Evolutionary conservation across 2,113 vertebrate genomes (phyloP).

Genomic region (Oncorhynchus gorbuscha): DNA sequence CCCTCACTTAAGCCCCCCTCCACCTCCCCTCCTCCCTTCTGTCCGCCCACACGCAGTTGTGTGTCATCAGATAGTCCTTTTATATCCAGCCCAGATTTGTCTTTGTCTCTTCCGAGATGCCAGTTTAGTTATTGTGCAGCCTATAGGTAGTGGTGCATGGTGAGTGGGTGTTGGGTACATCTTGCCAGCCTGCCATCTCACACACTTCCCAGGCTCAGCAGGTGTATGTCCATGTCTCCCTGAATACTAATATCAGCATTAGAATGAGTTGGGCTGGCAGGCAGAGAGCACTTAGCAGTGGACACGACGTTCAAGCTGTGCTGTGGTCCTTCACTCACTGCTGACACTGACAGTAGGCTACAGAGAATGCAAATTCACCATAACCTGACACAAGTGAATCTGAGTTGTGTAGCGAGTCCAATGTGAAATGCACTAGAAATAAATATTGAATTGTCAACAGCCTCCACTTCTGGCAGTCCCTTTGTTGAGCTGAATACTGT

Average conservation of each 20-base stretch:
- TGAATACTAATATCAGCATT: conserved; percentile 55
- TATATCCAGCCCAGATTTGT: conserved; percentile 25
- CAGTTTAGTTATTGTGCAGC: conserved; percentile 3
- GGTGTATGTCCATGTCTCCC: conserved; percentile 47
- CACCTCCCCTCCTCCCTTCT: conserved; percentile 21
- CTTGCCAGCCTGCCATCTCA: conserved; percentile 11
- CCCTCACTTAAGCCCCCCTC: conserved; percentile 4
- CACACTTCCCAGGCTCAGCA: conserved; percentile 40
- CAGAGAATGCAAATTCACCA: neutral
- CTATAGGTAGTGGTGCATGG: neutral
- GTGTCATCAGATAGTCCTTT: conserved; percentile 31
- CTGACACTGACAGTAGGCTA: neutral
- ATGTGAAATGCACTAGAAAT: conserved; percentile 1
- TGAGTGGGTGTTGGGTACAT: conserved; percentile 31
- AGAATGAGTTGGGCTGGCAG: conserved; percentile 15
- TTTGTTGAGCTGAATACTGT: neutral
- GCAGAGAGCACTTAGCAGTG: conserved; percentile 16
- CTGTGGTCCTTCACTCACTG: neutral
- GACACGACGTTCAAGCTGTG: conserved; percentile 2
- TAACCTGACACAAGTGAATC: neutral
- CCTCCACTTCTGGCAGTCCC: neutral
- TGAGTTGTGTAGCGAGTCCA: neutral
- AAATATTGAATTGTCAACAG: neutral
- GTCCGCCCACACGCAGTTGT: conserved; percentile 30
- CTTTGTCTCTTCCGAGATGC: conserved; percentile 11